Percentiles rank a stretch among this genome's conserved stretches.
Evolutionary conservation across 1,140 invertebrate genomes (phyloP).

Genomic region (Drosophila gunungcola): DNA sequence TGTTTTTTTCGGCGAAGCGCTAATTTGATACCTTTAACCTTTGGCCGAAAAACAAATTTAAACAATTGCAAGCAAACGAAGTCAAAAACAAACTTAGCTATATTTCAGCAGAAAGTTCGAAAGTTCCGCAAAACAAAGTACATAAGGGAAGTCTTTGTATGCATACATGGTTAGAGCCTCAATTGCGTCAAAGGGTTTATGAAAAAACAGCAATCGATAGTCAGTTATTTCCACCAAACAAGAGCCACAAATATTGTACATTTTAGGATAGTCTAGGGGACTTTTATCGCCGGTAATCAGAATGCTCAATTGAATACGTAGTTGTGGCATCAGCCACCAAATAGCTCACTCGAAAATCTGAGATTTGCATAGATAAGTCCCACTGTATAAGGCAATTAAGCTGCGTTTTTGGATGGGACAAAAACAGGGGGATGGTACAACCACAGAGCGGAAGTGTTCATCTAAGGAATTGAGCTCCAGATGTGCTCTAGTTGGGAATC

Average conservation of each 20-base stretch:
- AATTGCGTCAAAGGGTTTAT: conserved; percentile 32
- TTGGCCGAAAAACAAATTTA: neutral
- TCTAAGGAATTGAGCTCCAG: conserved; percentile 37
- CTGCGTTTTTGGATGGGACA: conserved; percentile 20
- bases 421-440: neutral
- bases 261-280: neutral
- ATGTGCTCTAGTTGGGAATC: conserved; percentile 33
- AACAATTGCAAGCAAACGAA: neutral
- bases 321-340: neutral
- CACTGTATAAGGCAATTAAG: conserved; percentile 51
- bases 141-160: conserved; percentile 15
- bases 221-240: conserved; percentile 18
- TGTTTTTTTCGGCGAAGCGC: neutral
- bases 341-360: conserved; percentile 5
- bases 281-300: conserved; percentile 19
- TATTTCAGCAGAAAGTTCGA: neutral
- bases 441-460: conserved; percentile 40
- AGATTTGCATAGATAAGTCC: conserved; percentile 31
- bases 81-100: conserved; percentile 3
- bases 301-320: neutral
- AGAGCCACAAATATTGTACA: conserved; percentile 26
- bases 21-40: conserved; percentile 38
- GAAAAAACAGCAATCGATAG: conserved; percentile 19
- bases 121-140: neutral
- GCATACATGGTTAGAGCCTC: neutral